Evolutionary conservation across 2,797 vertebrate genomes (phyloP).

Genomic region (Myotis pilosus): DNA sequence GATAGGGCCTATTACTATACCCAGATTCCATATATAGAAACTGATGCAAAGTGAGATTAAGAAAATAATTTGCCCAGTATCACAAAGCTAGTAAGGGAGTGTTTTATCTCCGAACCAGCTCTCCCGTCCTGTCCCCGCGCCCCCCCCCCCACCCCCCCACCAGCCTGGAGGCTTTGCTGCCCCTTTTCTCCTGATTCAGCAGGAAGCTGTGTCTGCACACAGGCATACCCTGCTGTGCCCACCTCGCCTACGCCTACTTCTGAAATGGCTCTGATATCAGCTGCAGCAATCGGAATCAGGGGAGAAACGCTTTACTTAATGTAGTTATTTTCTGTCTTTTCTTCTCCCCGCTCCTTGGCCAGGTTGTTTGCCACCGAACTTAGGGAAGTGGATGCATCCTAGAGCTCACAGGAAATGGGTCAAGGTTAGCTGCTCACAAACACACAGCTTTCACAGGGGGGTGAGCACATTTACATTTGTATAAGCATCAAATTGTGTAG

Average conservation of each 20-base stretch:
- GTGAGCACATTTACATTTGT: not conserved
- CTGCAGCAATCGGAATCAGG: not conserved
- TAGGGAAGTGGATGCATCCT: not conserved
- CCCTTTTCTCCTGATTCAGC: not conserved
- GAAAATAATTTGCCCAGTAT: not conserved
- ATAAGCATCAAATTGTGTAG: not conserved
- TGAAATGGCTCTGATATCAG: not conserved
- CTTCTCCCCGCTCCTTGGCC: not conserved
- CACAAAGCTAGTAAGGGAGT: not conserved
- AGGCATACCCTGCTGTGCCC: not conserved
- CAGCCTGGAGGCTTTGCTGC: not conserved
- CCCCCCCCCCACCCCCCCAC: too few species aligned
- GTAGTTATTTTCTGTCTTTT: not conserved
- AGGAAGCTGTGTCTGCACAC: not conserved
- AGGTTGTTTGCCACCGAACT: not conserved
- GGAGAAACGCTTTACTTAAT: not conserved
- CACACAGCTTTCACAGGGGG: not conserved
- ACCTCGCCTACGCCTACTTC: not conserved
- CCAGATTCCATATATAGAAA: not conserved
- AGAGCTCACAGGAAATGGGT: constrained; percentile 5
- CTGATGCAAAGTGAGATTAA: not conserved
- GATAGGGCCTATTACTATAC: not conserved
- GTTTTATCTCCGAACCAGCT: not conserved
- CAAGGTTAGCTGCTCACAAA: not conserved
- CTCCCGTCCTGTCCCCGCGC: fast-evolving